Conservation (phyloP, 2,797 vertebrate genomes). For the Peromyscus aztecus region DNA sequence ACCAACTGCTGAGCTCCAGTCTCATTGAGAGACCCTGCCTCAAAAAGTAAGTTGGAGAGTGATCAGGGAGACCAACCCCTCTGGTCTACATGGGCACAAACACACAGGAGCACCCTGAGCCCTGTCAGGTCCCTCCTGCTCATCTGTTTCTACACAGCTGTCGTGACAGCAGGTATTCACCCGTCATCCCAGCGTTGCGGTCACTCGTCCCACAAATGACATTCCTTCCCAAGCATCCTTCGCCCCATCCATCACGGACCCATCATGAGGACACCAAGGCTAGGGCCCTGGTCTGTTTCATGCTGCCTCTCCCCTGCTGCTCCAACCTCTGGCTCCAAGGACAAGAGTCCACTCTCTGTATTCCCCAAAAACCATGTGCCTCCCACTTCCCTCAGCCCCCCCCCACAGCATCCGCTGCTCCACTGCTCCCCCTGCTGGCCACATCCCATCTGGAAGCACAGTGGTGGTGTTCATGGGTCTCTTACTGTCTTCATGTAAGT, state of each 20-base stretch:
- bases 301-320: no score
- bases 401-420: neutral
- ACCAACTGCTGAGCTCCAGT: neutral
- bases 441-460: neutral
- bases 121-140: neutral
- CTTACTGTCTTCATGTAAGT: fast-evolving
- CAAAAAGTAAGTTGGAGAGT: neutral
- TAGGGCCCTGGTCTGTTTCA: neutral
- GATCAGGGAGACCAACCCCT: neutral
- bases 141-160: neutral
- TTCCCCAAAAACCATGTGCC: neutral
- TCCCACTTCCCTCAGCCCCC: neutral
- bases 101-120: neutral
- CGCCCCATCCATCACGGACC: fast-evolving
- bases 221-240: neutral
- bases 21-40: neutral
- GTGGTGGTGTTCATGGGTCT: neutral
- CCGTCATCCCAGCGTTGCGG: fast-evolving
- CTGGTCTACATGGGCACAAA: neutral
- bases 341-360: neutral
- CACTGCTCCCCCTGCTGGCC: neutral
- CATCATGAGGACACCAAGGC: neutral
- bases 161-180: no score
- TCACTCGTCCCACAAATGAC: neutral
- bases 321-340: neutral